Base-by-base conservation (phyloP, 2,888 invertebrate genomes). In the Drosophila fulvimacula region DNA sequence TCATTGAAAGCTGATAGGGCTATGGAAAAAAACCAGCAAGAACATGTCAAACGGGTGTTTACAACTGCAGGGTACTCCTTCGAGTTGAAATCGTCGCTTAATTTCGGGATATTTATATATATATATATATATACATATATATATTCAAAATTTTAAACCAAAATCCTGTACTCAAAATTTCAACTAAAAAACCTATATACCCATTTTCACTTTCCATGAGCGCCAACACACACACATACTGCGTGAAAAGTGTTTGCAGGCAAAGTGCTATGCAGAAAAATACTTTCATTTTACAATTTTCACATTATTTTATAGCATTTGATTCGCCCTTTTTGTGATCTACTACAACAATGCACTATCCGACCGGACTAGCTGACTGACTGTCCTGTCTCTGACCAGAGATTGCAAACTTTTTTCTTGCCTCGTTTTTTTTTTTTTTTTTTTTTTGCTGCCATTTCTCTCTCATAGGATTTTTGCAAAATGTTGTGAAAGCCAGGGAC, bases 251-350 rank as follows among this genome's bases (percentile, higher is more conserved):
- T 74, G 84, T 63, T 79, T 68, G 61, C 64, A 41, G 67, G 32
- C 72, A 73, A 53, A 51, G 55, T 32, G 66, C 49, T 44, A n/a
- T 24, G 24, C 36, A 24, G 41, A 39, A 64, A 82, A 65, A 84
- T 62, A 53, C 66, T 71, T 82, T 61, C 57, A 67, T 59, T 81
- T 70, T 56, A 46, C 57, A 70, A 69, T 76, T 81, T 76, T 42
- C 57, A 58, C 51, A 73, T 69, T 64, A 79, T 79, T 81, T 73
- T 71, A 58, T 56, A 73, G 58, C 62, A 63, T 81, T 81, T 75
- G 79, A 72, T 72, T 78, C 78, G 48, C 64, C 61, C 30, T 72
- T 72, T 81, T 65, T 62, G 67, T 51, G 57, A 64, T 49, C 24
- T 48, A 62, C 79, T 34, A 34, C 27, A 65, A 64, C 65, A 51